Evolutionary conservation across 2,113 vertebrate species (phyloP).

Genomic region (Montifringilla adamsi): DNA sequence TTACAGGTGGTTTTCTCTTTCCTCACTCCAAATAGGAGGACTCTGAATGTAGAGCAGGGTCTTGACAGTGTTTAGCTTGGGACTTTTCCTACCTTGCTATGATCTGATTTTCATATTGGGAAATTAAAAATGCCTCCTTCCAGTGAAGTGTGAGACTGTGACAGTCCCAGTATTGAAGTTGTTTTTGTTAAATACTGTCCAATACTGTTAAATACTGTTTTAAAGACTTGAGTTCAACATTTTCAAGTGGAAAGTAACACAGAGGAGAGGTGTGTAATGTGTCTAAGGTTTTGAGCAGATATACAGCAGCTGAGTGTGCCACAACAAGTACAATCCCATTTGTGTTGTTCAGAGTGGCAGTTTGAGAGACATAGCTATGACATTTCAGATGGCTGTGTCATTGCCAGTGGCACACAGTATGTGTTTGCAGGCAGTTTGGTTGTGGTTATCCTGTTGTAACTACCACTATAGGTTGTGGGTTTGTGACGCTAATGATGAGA

Average conservation of each 20-base stretch:
- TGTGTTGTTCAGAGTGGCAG: not conserved
- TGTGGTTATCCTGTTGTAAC: not conserved
- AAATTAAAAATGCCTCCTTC: not conserved
- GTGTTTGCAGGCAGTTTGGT: not conserved
- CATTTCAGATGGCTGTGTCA: not conserved
- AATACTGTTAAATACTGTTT: too few relatives aligned
- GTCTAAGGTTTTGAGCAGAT: not conserved
- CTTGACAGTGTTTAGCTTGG: not conserved
- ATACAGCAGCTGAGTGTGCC: not conserved
- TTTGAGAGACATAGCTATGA: not conserved
- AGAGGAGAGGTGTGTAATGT: not conserved
- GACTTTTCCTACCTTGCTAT: not conserved
- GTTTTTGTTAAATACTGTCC: not conserved
- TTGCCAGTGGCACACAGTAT: not conserved
- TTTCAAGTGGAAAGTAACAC: not conserved
- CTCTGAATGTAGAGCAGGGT: not conserved
- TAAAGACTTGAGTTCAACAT: not conserved
- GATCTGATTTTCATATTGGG: not conserved
- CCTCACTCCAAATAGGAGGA: not conserved
- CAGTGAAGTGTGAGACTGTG: not conserved
- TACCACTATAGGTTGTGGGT: not conserved
- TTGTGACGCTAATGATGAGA: not conserved
- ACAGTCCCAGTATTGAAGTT: not conserved
- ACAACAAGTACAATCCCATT: not conserved
- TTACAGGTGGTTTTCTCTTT: not conserved